These are phyloP conservation scores for Cantharis rufa DNA, from an alignment of 2,888 invertebrate species.

Conservation along the genomic window DNA sequence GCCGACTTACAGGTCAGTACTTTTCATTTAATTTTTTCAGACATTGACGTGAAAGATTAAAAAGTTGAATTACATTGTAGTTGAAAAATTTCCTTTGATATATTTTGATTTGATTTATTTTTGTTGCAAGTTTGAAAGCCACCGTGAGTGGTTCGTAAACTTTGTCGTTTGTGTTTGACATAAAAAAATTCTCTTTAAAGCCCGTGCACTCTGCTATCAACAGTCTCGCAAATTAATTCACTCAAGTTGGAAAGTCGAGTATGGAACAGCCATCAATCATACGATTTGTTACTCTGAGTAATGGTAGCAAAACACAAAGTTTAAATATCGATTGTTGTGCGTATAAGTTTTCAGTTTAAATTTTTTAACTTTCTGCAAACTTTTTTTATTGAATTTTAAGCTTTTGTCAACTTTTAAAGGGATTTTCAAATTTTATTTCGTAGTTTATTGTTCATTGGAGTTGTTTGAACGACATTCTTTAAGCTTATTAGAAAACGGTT, in stretches of 20 bases:
- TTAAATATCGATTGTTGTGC: background rate
- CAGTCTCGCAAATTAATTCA: background rate
- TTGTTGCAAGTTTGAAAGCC: background rate
- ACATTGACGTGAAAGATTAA: background rate
- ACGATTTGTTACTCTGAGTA: background rate
- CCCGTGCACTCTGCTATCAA: background rate
- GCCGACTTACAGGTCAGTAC: slow-evolving; percentile 75
- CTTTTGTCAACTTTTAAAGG: background rate
- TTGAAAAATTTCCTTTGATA: background rate
- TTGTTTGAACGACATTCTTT: no score
- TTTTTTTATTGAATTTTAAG: background rate
- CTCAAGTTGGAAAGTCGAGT: background rate
- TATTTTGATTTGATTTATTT: background rate
- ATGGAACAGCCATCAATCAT: background rate
- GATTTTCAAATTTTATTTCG: background rate
- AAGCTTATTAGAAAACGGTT: no score
- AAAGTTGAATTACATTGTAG: background rate
- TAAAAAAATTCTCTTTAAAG: background rate
- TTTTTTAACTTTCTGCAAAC: background rate
- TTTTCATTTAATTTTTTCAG: no score
- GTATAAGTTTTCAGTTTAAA: background rate
- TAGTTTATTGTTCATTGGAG: no score
- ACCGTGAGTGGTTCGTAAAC: background rate
- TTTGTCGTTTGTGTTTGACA: background rate
- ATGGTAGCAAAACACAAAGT: background rate